A percentile compares a stretch with the other conserved stretches of the same genome.
Evolutionary conservation across 2,797 vertebrate genomes (phyloP).

Genomic region (Lycodopsis pacificus): DNA sequence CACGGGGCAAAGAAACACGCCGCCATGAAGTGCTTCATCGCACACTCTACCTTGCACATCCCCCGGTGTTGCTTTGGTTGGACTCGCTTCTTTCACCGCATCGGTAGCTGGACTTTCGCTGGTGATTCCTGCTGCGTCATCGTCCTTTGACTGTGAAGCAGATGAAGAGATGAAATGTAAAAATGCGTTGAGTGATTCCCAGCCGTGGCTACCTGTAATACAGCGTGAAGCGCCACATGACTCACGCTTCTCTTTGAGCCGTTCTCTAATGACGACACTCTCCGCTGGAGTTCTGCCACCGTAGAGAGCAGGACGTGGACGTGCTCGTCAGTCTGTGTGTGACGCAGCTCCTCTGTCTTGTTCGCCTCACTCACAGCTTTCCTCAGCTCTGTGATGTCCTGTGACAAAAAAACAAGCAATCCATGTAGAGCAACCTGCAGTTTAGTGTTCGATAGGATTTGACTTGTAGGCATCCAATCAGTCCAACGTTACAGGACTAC

Average conservation of each 20-base stretch:
- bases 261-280: constrained; percentile 77
- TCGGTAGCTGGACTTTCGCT: constrained; percentile 36
- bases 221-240: neutral
- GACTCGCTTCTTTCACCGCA: constrained; percentile 26
- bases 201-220: neutral
- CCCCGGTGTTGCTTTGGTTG: constrained; percentile 49
- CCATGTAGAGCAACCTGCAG: neutral
- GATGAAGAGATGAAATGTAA: constrained; percentile 1
- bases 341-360: constrained; percentile 75
- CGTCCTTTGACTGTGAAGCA: constrained; percentile 47
- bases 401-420: neutral
- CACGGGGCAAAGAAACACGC: neutral
- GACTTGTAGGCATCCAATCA: neutral
- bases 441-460: neutral
- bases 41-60: constrained; percentile 49
- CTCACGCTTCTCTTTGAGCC: constrained; percentile 68
- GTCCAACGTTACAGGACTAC: neutral
- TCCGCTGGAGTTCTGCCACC: constrained; percentile 77
- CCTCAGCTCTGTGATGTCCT: constrained; percentile 78
- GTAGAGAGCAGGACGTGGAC: constrained; percentile 75
- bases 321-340: constrained; percentile 73
- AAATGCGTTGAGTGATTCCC: neutral
- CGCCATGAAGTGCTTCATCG: neutral
- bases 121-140: constrained; percentile 16
- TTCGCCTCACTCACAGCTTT: constrained; percentile 76